phyloP scores from a whole-genome alignment of 2,888 invertebrate species.

The Coelinius sp. region DNA sequence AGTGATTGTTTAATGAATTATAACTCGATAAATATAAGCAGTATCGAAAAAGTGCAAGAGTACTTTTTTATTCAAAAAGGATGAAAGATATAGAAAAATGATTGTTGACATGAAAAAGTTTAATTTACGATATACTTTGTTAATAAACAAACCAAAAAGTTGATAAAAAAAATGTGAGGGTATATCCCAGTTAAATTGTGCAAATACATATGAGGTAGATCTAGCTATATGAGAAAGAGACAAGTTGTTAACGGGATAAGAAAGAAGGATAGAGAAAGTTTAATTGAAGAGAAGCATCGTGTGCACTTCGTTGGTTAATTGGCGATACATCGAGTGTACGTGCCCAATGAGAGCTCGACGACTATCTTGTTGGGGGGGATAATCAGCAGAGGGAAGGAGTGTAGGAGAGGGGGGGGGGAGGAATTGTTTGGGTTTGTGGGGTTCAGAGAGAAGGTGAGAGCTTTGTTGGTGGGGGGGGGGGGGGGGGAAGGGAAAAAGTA shows the following conservation, averaged over 20 bases:
- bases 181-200: constrained; percentile 23
- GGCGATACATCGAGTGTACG: constrained; percentile 44
- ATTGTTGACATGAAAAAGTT: too few relatives aligned
- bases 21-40: too few relatives aligned
- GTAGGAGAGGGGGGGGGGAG: constrained; percentile 10
- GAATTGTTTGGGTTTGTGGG: constrained; percentile 30
- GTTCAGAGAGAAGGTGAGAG: background rate
- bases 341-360: constrained; percentile 39
- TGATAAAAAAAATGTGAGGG: too few relatives aligned
- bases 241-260: constrained; percentile 26
- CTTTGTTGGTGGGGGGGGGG: background rate
- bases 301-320: constrained; percentile 41
- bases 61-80: too few relatives aligned
- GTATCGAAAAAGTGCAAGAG: too few relatives aligned
- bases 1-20: too few relatives aligned
- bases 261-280: constrained; percentile 45
- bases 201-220: background rate
- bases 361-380: constrained; percentile 26
- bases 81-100: too few relatives aligned
- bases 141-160: too few relatives aligned
- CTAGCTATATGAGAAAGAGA: background rate
- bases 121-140: too few relatives aligned
- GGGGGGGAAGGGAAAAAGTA: constrained; percentile 12
- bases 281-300: constrained; percentile 44
- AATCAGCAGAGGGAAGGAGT: constrained; percentile 27